These are phyloP conservation scores for Sisyra nigra DNA, from an alignment of 2,888 invertebrate species.

Conservation along the genomic window DNA sequence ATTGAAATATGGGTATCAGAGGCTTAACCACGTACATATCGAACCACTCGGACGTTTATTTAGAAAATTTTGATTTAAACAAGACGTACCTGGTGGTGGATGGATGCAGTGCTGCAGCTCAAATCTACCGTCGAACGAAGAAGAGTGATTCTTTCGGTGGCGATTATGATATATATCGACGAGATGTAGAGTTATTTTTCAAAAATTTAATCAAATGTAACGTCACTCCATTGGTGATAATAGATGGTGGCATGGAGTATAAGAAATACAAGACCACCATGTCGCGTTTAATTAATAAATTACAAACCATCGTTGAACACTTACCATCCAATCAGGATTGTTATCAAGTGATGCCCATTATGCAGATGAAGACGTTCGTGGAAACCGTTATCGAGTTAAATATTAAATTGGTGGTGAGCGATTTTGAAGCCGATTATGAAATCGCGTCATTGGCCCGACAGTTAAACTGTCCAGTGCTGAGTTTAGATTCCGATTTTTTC, in stretches of 20 bases:
- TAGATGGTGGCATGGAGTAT: conserved; percentile 64
- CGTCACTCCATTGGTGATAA: conserved; percentile 52
- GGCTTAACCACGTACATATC: conserved; percentile 72
- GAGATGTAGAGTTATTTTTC: conserved; percentile 49
- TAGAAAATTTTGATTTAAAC: conserved; percentile 45
- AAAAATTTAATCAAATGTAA: conserved; percentile 50
- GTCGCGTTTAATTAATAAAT: conserved; percentile 39
- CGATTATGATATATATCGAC: conserved; percentile 66
- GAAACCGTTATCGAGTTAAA: conserved; percentile 47
- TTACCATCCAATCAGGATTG: conserved; percentile 37
- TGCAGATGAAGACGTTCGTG: conserved; percentile 58
- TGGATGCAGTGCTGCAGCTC: conserved; percentile 59
- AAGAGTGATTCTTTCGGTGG: conserved; percentile 65
- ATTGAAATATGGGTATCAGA: conserved; percentile 83
- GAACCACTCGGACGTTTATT: conserved; percentile 42
- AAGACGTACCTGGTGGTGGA: conserved; percentile 60
- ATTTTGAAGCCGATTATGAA: conserved; percentile 82
- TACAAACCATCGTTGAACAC: conserved; percentile 36
- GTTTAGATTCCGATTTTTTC: conserved; percentile 89
- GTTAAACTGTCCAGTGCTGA: conserved; percentile 71
- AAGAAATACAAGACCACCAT: conserved; percentile 53
- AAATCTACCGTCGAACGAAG: conserved; percentile 45
- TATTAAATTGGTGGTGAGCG: conserved; percentile 52
- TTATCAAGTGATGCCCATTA: conserved; percentile 52
- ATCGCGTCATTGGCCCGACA: conserved; percentile 66